Evolutionary conservation across 2,113 vertebrate species (phyloP).

Genomic region (Ceratotherium simum): DNA sequence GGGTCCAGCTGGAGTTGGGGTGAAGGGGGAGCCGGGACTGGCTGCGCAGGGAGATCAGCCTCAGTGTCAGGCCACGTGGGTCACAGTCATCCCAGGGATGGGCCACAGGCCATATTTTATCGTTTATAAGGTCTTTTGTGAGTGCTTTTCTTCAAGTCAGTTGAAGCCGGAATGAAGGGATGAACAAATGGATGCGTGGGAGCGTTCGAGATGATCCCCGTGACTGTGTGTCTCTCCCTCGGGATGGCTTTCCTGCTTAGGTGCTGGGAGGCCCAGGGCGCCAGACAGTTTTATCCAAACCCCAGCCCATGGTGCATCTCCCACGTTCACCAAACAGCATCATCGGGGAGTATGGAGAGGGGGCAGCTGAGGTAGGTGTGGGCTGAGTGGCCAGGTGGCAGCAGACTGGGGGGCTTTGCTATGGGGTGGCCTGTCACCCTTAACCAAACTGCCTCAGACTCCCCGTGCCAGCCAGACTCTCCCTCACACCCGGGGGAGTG

Average conservation of each 20-base stretch:
- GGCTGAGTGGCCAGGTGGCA: rapidly evolving
- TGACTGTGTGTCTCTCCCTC: rapidly evolving
- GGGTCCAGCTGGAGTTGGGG: not conserved
- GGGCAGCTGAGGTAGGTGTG: not conserved
- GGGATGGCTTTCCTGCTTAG: rapidly evolving
- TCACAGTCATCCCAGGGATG: rapidly evolving
- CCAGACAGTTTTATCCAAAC: not conserved
- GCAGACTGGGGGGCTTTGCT: not conserved
- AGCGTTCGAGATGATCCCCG: rapidly evolving
- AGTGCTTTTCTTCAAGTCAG: not conserved
- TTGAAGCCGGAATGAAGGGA: not conserved
- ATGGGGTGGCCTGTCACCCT: not conserved
- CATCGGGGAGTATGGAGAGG: rapidly evolving
- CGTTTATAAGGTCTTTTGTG: not conserved
- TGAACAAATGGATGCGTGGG: not conserved
- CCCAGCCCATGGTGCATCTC: not conserved
- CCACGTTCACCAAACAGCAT: rapidly evolving
- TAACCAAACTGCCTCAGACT: not conserved
- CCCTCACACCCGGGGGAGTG: rapidly evolving
- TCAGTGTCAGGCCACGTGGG: not conserved
- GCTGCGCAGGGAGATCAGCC: rapidly evolving
- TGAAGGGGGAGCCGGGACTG: not conserved
- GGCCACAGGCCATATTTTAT: not conserved
- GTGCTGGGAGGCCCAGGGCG: not conserved
- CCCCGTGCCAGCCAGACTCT: not conserved